phyloP scores from a whole-genome alignment of 2,888 invertebrate genomes.

The Drosophila nigritarsus region DNA sequence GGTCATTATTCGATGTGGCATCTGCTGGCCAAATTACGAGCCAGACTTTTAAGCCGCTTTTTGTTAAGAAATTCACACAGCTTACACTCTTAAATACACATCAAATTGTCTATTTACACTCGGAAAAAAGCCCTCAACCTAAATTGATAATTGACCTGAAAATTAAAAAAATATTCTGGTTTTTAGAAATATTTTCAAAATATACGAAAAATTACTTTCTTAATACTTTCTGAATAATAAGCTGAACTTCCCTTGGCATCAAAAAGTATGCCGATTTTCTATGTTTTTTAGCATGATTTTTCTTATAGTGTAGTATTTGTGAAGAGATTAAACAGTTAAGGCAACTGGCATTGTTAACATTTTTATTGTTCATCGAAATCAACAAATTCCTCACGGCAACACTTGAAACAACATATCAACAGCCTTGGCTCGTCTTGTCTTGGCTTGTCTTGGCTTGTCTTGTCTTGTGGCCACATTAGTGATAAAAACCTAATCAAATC shows the following conservation, averaged over 20 bases:
- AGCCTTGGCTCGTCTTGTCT: constrained; percentile 1
- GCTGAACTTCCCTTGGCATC: background rate
- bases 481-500: constrained; percentile 59
- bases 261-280: background rate
- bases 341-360: background rate
- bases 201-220: background rate
- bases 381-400: background rate
- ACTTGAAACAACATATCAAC: background rate
- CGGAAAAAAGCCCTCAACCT: background rate
- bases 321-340: background rate
- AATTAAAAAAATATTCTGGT: background rate
- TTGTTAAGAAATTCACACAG: constrained; percentile 4
- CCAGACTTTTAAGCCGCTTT: constrained; percentile 18
- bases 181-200: background rate
- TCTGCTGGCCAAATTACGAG: constrained; percentile 34
- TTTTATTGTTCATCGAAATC: background rate
- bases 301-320: background rate
- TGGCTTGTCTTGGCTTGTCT: background rate
- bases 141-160: background rate
- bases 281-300: background rate
- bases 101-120: background rate
- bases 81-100: background rate
- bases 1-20: constrained; percentile 35
- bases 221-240: background rate
- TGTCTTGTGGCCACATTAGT: constrained; percentile 8